Percentiles rank a stretch among this genome's conserved stretches.
phyloP scores from a whole-genome alignment of 2,888 invertebrate species.

The Xestia rhomboidea region DNA sequence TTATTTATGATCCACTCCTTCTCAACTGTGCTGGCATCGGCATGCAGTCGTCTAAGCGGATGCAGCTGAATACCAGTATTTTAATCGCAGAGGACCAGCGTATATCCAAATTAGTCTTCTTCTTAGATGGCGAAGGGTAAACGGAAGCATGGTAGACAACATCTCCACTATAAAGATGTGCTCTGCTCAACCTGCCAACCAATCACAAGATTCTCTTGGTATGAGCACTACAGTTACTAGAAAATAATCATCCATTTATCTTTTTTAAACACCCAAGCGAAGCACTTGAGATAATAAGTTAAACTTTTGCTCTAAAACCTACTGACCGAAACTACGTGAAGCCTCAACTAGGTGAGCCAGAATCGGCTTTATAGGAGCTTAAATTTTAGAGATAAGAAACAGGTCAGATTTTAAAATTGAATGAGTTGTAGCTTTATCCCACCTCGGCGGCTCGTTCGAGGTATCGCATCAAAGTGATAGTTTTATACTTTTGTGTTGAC shows the following conservation, averaged over 20 bases:
- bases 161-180: accelerated
- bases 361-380: slow-evolving; percentile 10
- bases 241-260: neutral
- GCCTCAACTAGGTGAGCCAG: slow-evolving; percentile 13
- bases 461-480: slow-evolving; percentile 37
- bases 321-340: slow-evolving; percentile 8
- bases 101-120: no score
- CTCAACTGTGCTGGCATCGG: neutral
- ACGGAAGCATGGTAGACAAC: neutral
- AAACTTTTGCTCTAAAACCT: neutral
- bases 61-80: neutral
- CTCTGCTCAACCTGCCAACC: neutral
- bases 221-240: neutral
- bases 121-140: neutral
- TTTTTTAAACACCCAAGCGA: neutral
- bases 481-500: slow-evolving; percentile 5
- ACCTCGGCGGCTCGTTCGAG: slow-evolving; percentile 3
- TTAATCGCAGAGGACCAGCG: no score
- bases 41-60: neutral
- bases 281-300: neutral
- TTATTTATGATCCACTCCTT: no score
- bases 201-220: neutral
- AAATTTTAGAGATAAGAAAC: slow-evolving; percentile 18
- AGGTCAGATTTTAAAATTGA: slow-evolving; percentile 41
- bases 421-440: slow-evolving; percentile 31